Evolutionary conservation across 2,797 vertebrate species (phyloP).

Genomic region (Odontamblyopus rebecca): DNA sequence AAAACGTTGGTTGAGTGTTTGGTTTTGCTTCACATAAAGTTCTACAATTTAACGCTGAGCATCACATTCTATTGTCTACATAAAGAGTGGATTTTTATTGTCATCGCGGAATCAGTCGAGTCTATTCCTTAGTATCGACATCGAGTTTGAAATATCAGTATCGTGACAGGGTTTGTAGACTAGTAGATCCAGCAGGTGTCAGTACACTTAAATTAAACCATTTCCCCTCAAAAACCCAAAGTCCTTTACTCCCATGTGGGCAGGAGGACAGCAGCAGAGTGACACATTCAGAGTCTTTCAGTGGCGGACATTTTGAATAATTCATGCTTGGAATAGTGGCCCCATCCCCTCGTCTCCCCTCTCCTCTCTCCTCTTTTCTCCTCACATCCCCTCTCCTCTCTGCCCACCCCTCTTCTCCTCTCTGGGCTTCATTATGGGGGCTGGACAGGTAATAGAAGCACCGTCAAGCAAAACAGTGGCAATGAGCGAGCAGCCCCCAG

Average conservation of each 20-base stretch:
- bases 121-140: too few relatives aligned
- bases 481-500: conserved; percentile 52
- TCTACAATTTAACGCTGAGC: too few relatives aligned
- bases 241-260: background rate
- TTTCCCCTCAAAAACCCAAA: background rate
- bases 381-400: too few relatives aligned
- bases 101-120: too few relatives aligned
- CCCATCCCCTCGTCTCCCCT: conserved; percentile 22
- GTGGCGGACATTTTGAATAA: conserved; percentile 77
- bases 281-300: conserved; percentile 42
- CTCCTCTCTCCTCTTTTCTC: conserved; percentile 38
- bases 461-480: conserved; percentile 70
- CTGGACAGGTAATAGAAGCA: conserved; percentile 78
- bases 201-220: too few relatives aligned
- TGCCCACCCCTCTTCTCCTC: conserved; percentile 32
- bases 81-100: too few relatives aligned
- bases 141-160: too few relatives aligned
- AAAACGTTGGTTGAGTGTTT: too few relatives aligned
- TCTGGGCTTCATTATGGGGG: conserved; percentile 85
- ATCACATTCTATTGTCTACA: too few relatives aligned
- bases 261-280: conserved; percentile 23
- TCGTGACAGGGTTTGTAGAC: too few relatives aligned
- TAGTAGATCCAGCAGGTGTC: too few relatives aligned
- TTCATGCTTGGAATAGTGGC: conserved; percentile 77
- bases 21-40: too few relatives aligned